Base-by-base conservation (phyloP, 2,888 invertebrate species). In the Drosophila conformis region DNA sequence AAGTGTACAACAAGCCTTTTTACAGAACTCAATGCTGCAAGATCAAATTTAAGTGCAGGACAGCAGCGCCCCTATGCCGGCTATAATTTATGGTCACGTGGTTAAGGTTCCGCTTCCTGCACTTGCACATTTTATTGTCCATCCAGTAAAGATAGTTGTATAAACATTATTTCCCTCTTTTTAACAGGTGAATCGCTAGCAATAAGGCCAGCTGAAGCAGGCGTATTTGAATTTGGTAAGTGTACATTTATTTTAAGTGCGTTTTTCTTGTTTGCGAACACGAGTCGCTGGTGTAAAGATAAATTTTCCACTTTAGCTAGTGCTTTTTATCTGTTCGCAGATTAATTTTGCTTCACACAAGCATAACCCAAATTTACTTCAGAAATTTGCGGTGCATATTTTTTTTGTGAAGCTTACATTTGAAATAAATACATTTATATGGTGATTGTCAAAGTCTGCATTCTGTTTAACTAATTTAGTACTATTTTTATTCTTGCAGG, bases 251-350 rank as follows among this genome's bases (percentile, higher is more conserved):
- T 7, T 38, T 60, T 27, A 2, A 21, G 0, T 46, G 18, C 57
- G 2, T 18, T 27, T 49, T 46, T 48, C 46, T 13, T 33, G 18
- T 4, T 29, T 48, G 83, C 80, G 92, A 91, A 85, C 84, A 79
- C 62, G 92, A 92, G 92, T 92, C 92, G 91, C 92, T 92, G 86
- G 91, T 91, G 75, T 82, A 83, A 85, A 91, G 91, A 91, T 64
- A 67, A 62, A 67, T 61, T 53, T 2, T 54, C 82, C 57, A 90
- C 88, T 92, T 91, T 90, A 82, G 77, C 90, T 84, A 91, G 92
- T 92, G 92, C 92, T 92, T 91, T 82, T 89, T 87, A 75, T 74
- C 60, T 89, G 88, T 87, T 92, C 92, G 91, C 53, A 92, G 88
- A 92, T 27, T 25, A 90, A 92, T 67, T 51, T 71, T 72, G 53